Base-by-base conservation (phyloP, 2,888 invertebrate species). In the Opisthograptis luteolata region DNA sequence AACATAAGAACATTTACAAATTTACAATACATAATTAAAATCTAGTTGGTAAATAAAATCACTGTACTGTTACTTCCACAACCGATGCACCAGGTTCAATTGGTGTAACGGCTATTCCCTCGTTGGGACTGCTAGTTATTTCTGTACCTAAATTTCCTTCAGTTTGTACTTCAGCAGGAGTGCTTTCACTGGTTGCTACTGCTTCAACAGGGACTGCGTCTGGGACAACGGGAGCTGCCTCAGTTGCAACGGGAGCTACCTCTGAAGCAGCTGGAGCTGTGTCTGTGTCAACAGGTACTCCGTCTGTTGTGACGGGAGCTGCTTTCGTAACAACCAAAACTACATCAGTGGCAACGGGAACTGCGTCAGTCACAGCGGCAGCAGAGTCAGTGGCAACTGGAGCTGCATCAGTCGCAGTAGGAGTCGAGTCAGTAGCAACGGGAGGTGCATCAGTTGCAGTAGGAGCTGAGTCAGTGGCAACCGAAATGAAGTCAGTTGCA, bases 41-140 rank as follows among this genome's bases (percentile, higher is more conserved):
- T 55, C 52, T 55, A 49, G 24, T 36, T 49, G 27, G 42, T 35
- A 31, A 46, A 47, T 46, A 42, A 47, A 25, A 39, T 76, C 56
- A 77, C 60, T 87, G 87, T 41, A 71, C 59, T 24, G 70, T 72
- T 42, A 87, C 72, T 55, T 87, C 84, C 44, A 88, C 63, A 9
- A 88, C 65, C 9, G 77, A 61, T 12, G 88, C 87, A 27, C 82
- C 86, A 2, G 66, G 52, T 66, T 87, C 87, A 10, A 59, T 60
- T 8, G 79, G 75, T 24, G 76, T 37, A 7, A 69, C 52, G 8
- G 77, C 44, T 30, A 39, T 17, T 14, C 9, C 24, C 12, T 51
- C 50, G 27, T 20, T 47, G 7, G 55, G 41, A 13, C 13, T 44
- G 41, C 19, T 12, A 9, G 46, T 19, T 13, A 15, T 45, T 30